Percentiles rank a stretch among this genome's conserved stretches.
Evolutionary conservation across 2,113 vertebrate species (phyloP).

Genomic region (Chitala chitala): DNA sequence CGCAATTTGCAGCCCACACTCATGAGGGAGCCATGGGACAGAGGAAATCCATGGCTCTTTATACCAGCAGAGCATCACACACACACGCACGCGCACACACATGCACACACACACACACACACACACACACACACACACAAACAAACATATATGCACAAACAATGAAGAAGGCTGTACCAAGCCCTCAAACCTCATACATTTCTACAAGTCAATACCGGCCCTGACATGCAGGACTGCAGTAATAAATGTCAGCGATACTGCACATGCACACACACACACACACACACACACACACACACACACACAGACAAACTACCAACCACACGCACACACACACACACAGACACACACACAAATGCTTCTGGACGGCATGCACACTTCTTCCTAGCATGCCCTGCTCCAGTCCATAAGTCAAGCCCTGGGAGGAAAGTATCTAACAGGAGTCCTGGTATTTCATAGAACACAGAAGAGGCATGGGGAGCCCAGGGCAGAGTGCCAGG

Average conservation of each 20-base stretch:
- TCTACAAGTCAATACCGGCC: not conserved
- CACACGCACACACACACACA: too few species aligned
- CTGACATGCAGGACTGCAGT: not conserved
- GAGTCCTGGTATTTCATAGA: not conserved
- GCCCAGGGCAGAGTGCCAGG: not conserved
- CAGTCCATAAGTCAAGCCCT: constrained; percentile 1
- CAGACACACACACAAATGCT: not conserved
- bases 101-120: constrained; percentile 17
- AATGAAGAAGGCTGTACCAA: not conserved
- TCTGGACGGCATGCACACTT: not conserved
- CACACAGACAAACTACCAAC: too few species aligned
- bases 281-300: too few species aligned
- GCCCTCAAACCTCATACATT: not conserved
- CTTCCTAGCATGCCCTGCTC: not conserved
- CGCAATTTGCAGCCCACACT: constrained; percentile 29
- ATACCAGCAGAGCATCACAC: not conserved
- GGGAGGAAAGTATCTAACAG: constrained; percentile 9
- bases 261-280: too few species aligned
- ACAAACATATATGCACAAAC: not conserved
- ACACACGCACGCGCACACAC: constrained; percentile 1
- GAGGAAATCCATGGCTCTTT: constrained; percentile 6
- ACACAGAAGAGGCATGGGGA: not conserved
- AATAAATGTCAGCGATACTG: constrained; percentile 4
- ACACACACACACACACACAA: constrained; percentile 27
- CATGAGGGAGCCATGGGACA: constrained; percentile 25